Evolutionary conservation across 2,797 vertebrate genomes (phyloP).

Genomic region (Amazona ochrocephala): DNA sequence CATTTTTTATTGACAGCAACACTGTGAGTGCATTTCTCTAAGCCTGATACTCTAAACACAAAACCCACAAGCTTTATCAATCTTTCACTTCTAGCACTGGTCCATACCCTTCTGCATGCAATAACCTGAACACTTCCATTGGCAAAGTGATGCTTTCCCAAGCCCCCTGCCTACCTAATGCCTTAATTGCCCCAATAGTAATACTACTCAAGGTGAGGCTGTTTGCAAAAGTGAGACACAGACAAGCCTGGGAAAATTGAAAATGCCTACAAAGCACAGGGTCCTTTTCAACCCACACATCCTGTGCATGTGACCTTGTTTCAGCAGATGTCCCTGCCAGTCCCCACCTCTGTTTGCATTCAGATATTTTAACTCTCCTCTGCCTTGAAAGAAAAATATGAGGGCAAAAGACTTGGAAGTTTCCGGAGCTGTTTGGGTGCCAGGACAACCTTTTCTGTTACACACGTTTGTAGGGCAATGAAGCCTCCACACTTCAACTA

Average conservation of each 20-base stretch:
- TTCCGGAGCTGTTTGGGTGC: not conserved
- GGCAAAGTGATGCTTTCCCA: not conserved
- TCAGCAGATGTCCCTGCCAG: not conserved
- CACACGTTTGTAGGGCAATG: rapidly evolving
- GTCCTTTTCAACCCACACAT: not conserved
- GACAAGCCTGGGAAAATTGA: not conserved
- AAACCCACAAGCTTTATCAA: not conserved
- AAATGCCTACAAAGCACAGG: not conserved
- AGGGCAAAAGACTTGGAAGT: not conserved
- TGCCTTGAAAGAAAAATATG: not conserved
- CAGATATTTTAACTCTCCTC: not conserved
- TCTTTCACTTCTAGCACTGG: not conserved
- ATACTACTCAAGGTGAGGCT: not conserved
- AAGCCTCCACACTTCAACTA: not conserved
- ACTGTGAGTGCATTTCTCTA: not conserved
- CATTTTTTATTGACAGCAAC: not conserved
- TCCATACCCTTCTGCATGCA: not conserved
- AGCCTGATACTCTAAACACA: not conserved
- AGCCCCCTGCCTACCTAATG: not conserved
- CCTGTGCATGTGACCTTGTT: not conserved
- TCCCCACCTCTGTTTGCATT: not conserved
- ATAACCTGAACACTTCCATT: not conserved
- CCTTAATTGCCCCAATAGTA: not conserved
- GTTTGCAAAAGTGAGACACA: not conserved
- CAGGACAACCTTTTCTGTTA: not conserved